Evolutionary conservation across 2,888 invertebrate genomes (phyloP).

Genomic region (Hipparchia semele): DNA sequence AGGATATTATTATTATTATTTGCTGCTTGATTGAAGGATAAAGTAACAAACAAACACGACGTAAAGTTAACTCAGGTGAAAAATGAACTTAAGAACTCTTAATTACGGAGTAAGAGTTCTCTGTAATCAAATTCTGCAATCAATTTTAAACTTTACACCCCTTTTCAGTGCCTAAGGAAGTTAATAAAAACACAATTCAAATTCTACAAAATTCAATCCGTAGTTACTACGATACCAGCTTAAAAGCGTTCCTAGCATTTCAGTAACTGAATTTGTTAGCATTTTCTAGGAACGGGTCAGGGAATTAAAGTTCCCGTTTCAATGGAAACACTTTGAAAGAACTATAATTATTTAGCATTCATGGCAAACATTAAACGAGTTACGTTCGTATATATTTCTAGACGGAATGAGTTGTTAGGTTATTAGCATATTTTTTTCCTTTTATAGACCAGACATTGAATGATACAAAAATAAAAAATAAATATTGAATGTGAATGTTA

Average conservation of each 20-base stretch:
- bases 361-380: neutral
- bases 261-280: constrained; percentile 17
- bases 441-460: too few relatives aligned
- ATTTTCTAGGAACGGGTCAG: constrained; percentile 14
- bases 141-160: neutral
- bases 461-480: too few relatives aligned
- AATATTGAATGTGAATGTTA: too few relatives aligned
- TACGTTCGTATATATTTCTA: neutral
- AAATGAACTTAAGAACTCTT: neutral
- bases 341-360: neutral
- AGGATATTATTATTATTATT: too few relatives aligned
- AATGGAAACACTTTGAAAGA: constrained; percentile 13
- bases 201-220: constrained; percentile 4
- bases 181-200: constrained; percentile 10
- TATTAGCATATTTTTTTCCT: neutral
- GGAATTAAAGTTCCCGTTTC: constrained; percentile 5
- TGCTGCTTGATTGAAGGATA: too few relatives aligned
- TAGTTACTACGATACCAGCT: neutral
- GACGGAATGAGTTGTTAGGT: neutral
- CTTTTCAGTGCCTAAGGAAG: neutral
- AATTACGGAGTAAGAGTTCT: neutral
- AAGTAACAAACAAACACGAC: too few relatives aligned
- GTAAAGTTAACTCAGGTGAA: neutral
- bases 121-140: neutral
- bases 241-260: constrained; percentile 13